phyloP scores from a whole-genome alignment of 2,888 invertebrate species.

The Ichneumoninae sp. region DNA sequence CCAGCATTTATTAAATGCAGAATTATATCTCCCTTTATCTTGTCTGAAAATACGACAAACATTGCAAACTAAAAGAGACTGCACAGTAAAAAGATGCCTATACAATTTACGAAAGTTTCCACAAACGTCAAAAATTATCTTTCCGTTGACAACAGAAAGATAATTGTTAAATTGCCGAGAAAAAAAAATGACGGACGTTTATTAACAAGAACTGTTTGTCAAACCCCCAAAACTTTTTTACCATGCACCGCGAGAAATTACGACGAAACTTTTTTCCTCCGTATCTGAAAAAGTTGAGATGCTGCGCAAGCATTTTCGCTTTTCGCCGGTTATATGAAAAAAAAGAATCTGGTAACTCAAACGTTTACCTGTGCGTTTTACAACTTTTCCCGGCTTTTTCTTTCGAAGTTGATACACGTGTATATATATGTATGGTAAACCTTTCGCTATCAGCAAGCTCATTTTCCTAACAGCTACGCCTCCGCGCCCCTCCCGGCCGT shows the following conservation, averaged over 20 bases:
- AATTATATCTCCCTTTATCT: neutral
- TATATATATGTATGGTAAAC: conserved; percentile 4
- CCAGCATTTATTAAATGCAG: neutral
- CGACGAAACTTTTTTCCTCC: neutral
- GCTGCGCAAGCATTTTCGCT: neutral
- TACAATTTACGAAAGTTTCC: neutral
- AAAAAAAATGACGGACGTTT: neutral
- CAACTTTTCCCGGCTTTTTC: conserved; percentile 10
- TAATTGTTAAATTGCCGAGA: neutral
- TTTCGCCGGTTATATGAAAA: neutral
- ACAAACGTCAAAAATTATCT: neutral
- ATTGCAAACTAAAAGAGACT: neutral
- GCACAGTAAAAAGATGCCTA: neutral
- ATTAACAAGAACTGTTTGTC: neutral
- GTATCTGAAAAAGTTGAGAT: neutral
- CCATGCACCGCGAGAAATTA: neutral
- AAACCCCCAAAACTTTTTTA: neutral
- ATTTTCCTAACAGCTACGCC: conserved; percentile 55
- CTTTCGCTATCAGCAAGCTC: conserved; percentile 59
- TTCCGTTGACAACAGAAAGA: neutral
- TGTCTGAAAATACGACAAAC: neutral
- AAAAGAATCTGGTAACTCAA: conserved; percentile 1
- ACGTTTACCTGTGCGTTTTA: conserved; percentile 19
- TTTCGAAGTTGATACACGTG: conserved; percentile 24
- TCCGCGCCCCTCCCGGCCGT: neutral